These are phyloP conservation scores for Lysandra coridon DNA, from an alignment of 2,888 invertebrate species.

Conservation along the genomic window DNA sequence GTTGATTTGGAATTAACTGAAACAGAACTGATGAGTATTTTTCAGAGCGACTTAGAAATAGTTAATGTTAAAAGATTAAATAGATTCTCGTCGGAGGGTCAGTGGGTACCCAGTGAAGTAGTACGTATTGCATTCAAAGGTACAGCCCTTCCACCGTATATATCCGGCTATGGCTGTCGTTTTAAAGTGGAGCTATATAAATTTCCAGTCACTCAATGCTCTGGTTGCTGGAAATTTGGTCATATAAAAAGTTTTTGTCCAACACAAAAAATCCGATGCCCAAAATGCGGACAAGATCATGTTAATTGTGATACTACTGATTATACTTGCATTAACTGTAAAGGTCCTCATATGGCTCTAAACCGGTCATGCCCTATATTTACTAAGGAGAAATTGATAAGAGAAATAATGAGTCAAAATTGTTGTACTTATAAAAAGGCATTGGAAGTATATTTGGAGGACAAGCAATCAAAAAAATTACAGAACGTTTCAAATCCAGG, in stretches of 20 bases:
- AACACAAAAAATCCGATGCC: background rate
- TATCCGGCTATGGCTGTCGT: background rate
- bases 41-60: conserved; percentile 32
- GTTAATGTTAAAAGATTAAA: conserved; percentile 35
- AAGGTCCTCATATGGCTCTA: conserved; percentile 6
- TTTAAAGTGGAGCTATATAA: conserved; percentile 20
- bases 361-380: background rate
- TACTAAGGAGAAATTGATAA: conserved; percentile 8
- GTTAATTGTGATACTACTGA: conserved; percentile 8
- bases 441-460: background rate
- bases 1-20: conserved; percentile 37
- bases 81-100: conserved; percentile 8
- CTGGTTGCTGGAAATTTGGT: background rate
- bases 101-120: conserved; percentile 32
- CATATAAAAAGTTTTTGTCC: background rate
- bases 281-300: conserved; percentile 18
- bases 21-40: conserved; percentile 34
- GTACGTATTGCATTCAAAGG: conserved; percentile 30
- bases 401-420: background rate
- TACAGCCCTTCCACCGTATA: background rate
- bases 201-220: conserved; percentile 18
- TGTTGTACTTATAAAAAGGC: background rate
- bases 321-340: conserved; percentile 4
- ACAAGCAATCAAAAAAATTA: background rate
- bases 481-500: background rate